These are phyloP conservation scores for Hyperoplus lanceolatus DNA, from an alignment of 2,797 vertebrate species.

Conservation along the genomic window DNA sequence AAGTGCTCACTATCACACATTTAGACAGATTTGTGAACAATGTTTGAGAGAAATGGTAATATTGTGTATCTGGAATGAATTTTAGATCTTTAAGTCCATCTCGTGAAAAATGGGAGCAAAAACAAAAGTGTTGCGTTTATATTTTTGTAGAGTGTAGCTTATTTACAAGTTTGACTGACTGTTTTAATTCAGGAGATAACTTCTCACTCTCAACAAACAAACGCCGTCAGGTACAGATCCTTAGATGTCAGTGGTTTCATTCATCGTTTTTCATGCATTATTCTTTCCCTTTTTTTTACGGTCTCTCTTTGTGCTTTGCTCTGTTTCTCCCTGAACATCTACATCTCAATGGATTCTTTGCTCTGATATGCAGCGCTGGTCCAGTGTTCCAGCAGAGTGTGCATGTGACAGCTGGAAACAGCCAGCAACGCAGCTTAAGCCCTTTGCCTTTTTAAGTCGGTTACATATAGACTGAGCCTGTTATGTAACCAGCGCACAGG, in stretches of 20 bases:
- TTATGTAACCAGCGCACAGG: slow-evolving; percentile 75
- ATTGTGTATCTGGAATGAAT: no score
- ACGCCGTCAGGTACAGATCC: neutral
- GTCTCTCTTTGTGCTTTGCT: neutral
- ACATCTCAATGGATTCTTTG: neutral
- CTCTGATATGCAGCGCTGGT: slow-evolving; percentile 1
- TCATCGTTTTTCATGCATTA: slow-evolving; percentile 5
- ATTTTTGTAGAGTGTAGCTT: no score
- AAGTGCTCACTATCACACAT: no score
- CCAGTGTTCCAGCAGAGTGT: slow-evolving; percentile 18
- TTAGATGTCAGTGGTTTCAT: slow-evolving; percentile 4
- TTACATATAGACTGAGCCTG: slow-evolving; percentile 70
- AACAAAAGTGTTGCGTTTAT: no score
- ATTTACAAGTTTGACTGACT: slow-evolving; percentile 44
- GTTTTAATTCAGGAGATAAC: slow-evolving; percentile 21
- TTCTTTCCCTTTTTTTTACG: slow-evolving; percentile 1
- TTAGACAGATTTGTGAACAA: no score
- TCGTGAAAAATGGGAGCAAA: no score
- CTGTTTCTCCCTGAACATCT: slow-evolving; percentile 10
- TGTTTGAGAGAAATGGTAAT: no score
- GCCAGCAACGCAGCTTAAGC: slow-evolving; percentile 71
- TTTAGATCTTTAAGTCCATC: no score
- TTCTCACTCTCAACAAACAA: slow-evolving; percentile 34
- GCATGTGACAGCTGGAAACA: slow-evolving; percentile 67
- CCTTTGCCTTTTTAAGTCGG: slow-evolving; percentile 77